Base-by-base conservation (phyloP, 2,888 invertebrate genomes). In the Mimas tiliae region DNA sequence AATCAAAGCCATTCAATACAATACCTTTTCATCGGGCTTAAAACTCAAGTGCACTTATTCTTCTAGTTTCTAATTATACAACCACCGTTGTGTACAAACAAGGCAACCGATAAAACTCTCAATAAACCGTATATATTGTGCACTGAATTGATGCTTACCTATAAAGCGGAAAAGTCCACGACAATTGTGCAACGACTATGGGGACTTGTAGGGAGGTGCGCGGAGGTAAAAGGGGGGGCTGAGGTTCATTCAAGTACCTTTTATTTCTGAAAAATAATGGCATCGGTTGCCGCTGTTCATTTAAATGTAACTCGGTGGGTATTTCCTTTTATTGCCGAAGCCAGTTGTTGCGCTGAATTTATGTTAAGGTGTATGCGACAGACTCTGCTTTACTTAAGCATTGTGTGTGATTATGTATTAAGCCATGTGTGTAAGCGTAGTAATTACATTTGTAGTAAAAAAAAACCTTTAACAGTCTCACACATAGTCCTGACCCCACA, bases 131-230 rank as follows among this genome's bases (percentile, higher is more conserved):
- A 38, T 42, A 58, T 42, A 42, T 11, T 58, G 58, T 19, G 58
- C 58, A 58, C 0, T 48, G 63, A 16, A 63, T 63, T 63, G 48
- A 63, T 63, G 33, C 42, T 45, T 48, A 33, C n/a, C 21, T 48
- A 63, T 50, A 63, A 63, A 62, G 48, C 2, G 48, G 63, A 63
- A 63, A 63, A 63, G 33, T 48, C 19, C n/a, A 11, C 58, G 42
- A 11, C 38, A 19, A 58, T 58, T 58, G 58, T 58, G 58, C 58
- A 58, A 0, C 12, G 6, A 19, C 19, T 38, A 11, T 4, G 11
- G 8, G 4, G n/a, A n/a, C n/a, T n/a, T 16, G 34, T 4, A n/a
- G 55, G 16, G 55, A 27, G 27, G 27, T 27, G 2, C 27, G 27
- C 27, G 2, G 27, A 27, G 27, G n/a, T n/a, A n/a, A n/a, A n/a